Percentiles rank a stretch among this genome's conserved stretches.
These are phyloP conservation scores for Philopedon plagiatum DNA, from an alignment of 2,888 invertebrate species.

Conservation along the genomic window DNA sequence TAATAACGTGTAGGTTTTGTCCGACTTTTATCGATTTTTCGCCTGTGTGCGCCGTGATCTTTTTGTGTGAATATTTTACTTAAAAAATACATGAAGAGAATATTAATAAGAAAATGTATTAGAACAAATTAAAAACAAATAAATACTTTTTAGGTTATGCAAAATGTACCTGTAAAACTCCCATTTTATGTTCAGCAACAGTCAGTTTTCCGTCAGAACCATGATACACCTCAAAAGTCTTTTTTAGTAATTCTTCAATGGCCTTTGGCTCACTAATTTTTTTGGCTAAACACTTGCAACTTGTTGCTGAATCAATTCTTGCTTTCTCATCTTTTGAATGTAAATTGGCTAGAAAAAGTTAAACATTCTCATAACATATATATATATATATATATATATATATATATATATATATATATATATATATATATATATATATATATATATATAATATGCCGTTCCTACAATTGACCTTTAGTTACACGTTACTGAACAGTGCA, in stretches of 20 bases:
- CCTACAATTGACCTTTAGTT: too few species aligned
- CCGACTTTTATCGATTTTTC: too few species aligned
- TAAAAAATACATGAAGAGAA: not conserved
- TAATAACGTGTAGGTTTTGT: too few species aligned
- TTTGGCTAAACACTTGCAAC: constrained; percentile 78
- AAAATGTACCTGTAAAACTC: constrained; percentile 78
- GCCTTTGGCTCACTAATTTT: constrained; percentile 80
- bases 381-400: too few species aligned
- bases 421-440: too few species aligned
- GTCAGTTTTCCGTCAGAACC: constrained; percentile 94
- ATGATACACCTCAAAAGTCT: constrained; percentile 85
- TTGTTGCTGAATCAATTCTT: constrained; percentile 81
- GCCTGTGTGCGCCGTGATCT: too few species aligned
- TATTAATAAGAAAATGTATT: not conserved
- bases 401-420: too few species aligned
- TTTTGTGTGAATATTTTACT: too few species aligned
- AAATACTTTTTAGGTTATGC: not conserved
- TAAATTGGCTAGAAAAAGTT: constrained; percentile 78
- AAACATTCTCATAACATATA: too few species aligned
- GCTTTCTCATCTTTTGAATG: constrained; percentile 88
- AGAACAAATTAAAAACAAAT: not conserved
- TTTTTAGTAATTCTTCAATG: constrained; percentile 78
- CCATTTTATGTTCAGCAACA: constrained; percentile 89
- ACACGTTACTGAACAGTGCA: too few species aligned
- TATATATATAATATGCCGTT: too few species aligned